These are phyloP conservation scores for Ochropleura leucogaster DNA, from an alignment of 2,888 invertebrate species.

Conservation along the genomic window DNA sequence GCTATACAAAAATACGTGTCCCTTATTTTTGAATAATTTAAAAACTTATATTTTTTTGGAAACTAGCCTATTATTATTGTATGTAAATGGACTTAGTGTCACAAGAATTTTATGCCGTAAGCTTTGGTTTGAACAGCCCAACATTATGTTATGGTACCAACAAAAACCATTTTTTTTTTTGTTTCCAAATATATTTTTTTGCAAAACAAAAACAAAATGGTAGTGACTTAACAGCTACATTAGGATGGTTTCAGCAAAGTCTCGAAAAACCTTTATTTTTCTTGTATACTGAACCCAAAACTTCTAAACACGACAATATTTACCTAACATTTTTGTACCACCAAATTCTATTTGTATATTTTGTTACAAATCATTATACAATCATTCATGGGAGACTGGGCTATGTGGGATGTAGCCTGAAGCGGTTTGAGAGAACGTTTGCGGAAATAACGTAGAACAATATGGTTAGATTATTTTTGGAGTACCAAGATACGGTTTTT, in stretches of 20 bases:
- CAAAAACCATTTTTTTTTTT: too few relatives aligned
- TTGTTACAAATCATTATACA: conserved; percentile 78
- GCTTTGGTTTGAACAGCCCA: neutral
- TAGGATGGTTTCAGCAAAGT: neutral
- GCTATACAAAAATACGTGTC: too few relatives aligned
- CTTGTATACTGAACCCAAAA: conserved; percentile 65
- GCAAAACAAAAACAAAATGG: neutral
- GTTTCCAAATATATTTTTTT: neutral
- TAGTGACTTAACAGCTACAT: neutral
- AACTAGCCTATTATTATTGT: too few relatives aligned
- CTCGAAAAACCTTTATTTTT: neutral
- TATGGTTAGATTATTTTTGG: conserved; percentile 43
- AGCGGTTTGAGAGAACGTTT: conserved; percentile 75
- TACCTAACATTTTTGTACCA: conserved; percentile 33
- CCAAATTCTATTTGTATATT: conserved; percentile 72
- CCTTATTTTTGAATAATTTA: too few relatives aligned
- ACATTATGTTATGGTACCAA: neutral
- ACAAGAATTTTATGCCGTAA: neutral
- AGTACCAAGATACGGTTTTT: neutral
- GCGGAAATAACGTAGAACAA: conserved; percentile 75
- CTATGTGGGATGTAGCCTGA: conserved; percentile 80
- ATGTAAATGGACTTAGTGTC: too few relatives aligned
- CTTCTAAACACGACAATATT: conserved; percentile 21
- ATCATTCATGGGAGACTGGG: conserved; percentile 82
- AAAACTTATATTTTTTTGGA: too few relatives aligned